phyloP scores from a whole-genome alignment of 2,888 invertebrate genomes.

The Drosophila suboccidentalis region DNA sequence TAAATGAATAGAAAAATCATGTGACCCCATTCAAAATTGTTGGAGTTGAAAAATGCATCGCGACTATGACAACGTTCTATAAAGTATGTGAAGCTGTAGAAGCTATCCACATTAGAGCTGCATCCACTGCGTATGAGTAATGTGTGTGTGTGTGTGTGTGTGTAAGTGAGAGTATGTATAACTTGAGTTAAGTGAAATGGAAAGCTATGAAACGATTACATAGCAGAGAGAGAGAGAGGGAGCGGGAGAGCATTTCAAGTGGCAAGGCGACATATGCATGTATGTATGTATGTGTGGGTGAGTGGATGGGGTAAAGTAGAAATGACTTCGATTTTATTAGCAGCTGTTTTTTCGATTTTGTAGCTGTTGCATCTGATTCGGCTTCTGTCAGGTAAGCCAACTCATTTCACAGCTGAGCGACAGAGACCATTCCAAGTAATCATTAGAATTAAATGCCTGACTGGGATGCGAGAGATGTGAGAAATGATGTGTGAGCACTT shows the following conservation, averaged over 20 bases:
- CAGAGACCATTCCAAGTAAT: slow-evolving; percentile 33
- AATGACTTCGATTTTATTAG: slow-evolving; percentile 65
- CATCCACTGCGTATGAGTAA: slow-evolving; percentile 17
- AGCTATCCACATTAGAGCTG: slow-evolving; percentile 24
- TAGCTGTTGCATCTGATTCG: background rate
- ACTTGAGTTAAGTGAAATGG: slow-evolving; percentile 69
- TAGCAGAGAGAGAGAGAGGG: slow-evolving; percentile 38
- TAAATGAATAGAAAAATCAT: background rate
- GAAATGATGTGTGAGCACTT: slow-evolving; percentile 2
- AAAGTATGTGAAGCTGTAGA: slow-evolving; percentile 10
- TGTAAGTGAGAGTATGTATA: slow-evolving; percentile 2
- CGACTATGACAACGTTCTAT: slow-evolving; percentile 41
- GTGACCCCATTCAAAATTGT: background rate
- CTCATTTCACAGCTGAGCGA: slow-evolving; percentile 67
- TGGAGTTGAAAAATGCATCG: slow-evolving; percentile 19
- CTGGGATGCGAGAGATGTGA: slow-evolving; percentile 12
- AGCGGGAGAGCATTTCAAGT: background rate
- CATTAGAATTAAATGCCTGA: slow-evolving; percentile 59
- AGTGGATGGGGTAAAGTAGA: background rate
- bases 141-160: slow-evolving; percentile 8
- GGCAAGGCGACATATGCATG: too few relatives aligned
- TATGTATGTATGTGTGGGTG: too few relatives aligned
- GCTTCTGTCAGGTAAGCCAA: slow-evolving; percentile 27
- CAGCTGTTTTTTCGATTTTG: slow-evolving; percentile 25
- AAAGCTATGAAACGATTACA: slow-evolving; percentile 67